Evolutionary conservation across 2,113 vertebrate species (phyloP).

Genomic region (Geococcyx californianus): DNA sequence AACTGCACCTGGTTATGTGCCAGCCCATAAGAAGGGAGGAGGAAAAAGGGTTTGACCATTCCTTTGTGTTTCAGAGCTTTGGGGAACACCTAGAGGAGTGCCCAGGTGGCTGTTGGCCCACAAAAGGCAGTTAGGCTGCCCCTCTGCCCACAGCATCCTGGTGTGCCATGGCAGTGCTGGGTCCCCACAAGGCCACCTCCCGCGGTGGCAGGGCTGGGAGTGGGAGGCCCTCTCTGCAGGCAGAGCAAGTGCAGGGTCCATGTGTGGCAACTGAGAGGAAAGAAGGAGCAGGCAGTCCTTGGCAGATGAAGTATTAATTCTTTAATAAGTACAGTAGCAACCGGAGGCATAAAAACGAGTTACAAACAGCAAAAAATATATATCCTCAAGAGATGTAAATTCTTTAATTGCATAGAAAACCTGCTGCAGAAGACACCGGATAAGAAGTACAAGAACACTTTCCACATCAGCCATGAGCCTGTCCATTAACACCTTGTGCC

Average conservation of each 20-base stretch:
- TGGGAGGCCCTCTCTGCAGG: background rate
- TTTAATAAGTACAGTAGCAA: conserved; percentile 5
- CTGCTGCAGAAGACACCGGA: background rate
- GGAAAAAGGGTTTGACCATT: background rate
- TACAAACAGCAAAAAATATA: conserved; percentile 30
- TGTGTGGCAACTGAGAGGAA: accelerated
- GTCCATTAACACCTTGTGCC: background rate
- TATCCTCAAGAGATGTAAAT: background rate
- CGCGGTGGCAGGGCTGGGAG: background rate
- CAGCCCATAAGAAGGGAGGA: background rate
- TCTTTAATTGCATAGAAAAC: conserved; percentile 39
- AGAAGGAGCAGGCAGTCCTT: background rate
- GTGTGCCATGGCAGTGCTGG: background rate
- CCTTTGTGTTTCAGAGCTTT: background rate
- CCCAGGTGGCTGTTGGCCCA: accelerated
- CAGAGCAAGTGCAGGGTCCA: accelerated
- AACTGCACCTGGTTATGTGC: background rate
- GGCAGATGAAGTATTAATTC: background rate
- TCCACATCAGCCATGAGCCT: accelerated
- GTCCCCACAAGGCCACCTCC: background rate
- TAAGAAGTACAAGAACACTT: background rate
- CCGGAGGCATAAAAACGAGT: background rate
- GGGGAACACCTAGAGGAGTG: accelerated
- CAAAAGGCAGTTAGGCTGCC: background rate
- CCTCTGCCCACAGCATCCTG: accelerated